Evolutionary conservation across 2,888 invertebrate genomes (phyloP).

Genomic region (Eilema griseolum): DNA sequence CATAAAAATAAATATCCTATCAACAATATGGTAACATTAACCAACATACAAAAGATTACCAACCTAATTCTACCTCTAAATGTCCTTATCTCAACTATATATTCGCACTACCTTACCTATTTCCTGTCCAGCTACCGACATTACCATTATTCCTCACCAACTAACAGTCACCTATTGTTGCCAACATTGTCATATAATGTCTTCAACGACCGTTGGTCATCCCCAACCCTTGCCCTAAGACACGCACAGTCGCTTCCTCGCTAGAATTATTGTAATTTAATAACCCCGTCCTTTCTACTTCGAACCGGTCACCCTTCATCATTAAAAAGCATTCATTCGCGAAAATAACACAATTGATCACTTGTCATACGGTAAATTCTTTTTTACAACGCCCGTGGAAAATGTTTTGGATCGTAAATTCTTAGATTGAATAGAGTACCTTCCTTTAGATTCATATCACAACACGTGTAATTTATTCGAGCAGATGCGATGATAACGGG

Average conservation of each 20-base stretch:
- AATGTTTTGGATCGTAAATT: slow-evolving; percentile 72
- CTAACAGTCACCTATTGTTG: slow-evolving; percentile 22
- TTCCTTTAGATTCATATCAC: slow-evolving; percentile 68
- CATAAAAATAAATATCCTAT: too few species aligned
- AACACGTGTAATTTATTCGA: slow-evolving; percentile 70
- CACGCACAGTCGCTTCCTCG: slow-evolving; percentile 54
- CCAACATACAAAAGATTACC: background rate
- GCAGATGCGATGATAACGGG: slow-evolving; percentile 59
- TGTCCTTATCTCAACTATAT: background rate
- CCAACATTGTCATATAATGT: slow-evolving; percentile 23
- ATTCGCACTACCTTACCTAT: slow-evolving; percentile 6
- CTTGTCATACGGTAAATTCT: slow-evolving; percentile 75
- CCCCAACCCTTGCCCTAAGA: slow-evolving; percentile 42
- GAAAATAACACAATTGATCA: slow-evolving; percentile 80
- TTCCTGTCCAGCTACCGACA: slow-evolving; percentile 16
- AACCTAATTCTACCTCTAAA: background rate
- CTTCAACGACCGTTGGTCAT: slow-evolving; percentile 47
- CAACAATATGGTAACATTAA: background rate
- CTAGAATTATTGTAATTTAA: slow-evolving; percentile 82
- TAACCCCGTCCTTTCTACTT: slow-evolving; percentile 63
- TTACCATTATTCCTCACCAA: slow-evolving; percentile 25
- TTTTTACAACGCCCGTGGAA: slow-evolving; percentile 53
- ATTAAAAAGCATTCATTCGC: slow-evolving; percentile 73
- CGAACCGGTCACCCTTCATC: slow-evolving; percentile 57
- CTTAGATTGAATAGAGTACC: slow-evolving; percentile 42